Evolutionary conservation across 30 jellyfish, hydroid and myxozoan species (phyloP).

Genomic region (Pelagia noctiluca): DNA sequence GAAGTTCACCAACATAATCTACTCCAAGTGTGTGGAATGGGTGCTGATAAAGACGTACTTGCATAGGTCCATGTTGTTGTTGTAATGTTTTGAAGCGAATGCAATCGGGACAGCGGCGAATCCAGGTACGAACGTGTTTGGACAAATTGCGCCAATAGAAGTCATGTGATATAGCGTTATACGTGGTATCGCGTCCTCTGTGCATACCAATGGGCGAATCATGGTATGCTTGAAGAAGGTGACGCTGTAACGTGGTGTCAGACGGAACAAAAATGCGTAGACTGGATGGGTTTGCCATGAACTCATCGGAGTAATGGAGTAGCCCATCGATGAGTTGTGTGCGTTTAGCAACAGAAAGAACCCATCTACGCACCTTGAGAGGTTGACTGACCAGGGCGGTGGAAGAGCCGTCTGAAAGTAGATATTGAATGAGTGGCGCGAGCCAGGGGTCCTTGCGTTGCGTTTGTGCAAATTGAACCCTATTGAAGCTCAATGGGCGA

Average conservation of each 20-base stretch:
- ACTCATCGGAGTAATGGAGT: conserved; percentile 40
- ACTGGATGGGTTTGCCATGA: conserved; percentile 25
- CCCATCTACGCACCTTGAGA: conserved; percentile 22
- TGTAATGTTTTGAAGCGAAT: no score
- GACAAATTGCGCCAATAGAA: no score
- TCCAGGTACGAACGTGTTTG: no score
- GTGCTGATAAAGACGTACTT: no score
- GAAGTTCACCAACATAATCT: no score
- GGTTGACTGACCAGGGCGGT: background rate
- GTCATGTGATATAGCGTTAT: background rate
- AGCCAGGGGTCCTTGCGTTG: conserved; percentile 29
- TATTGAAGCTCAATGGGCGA: background rate
- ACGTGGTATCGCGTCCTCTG: background rate
- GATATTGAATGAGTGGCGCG: conserved; percentile 4
- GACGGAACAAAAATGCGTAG: conserved; percentile 41
- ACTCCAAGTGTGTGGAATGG: no score
- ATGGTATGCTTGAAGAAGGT: background rate
- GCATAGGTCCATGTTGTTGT: no score
- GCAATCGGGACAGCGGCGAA: no score
- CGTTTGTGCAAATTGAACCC: background rate
- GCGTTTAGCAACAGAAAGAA: conserved; percentile 16
- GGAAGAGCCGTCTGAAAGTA: background rate
- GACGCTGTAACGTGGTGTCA: conserved; percentile 42
- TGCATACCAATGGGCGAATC: background rate
- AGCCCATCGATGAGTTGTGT: conserved; percentile 48